Percentiles rank a stretch among this genome's conserved stretches.
Evolutionary conservation across 2,888 invertebrate species (phyloP).

Genomic region (Morinoia aosen): DNA sequence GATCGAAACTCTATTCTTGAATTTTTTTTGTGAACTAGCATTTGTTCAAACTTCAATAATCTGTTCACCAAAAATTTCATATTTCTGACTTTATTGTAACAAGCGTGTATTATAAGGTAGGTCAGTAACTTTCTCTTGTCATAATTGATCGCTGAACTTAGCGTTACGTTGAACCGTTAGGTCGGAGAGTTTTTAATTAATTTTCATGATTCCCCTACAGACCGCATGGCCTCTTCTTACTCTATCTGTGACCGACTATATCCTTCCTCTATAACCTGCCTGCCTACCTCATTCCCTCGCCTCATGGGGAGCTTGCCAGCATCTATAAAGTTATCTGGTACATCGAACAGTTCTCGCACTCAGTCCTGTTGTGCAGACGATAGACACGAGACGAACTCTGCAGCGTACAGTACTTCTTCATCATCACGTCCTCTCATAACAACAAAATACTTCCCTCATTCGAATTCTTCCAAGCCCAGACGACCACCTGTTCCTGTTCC

Average conservation of each 20-base stretch:
- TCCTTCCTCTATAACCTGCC: neutral
- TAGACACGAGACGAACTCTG: neutral
- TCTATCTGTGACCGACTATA: constrained; percentile 38
- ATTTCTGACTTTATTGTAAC: neutral
- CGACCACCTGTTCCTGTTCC: neutral
- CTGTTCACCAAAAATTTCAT: neutral
- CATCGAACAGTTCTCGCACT: neutral
- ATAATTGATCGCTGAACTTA: neutral
- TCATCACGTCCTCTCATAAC: neutral
- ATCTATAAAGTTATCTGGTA: neutral
- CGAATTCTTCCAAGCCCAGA: neutral
- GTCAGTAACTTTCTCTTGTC: neutral
- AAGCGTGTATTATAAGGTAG: neutral
- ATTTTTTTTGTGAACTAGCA: neutral
- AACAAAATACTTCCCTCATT: neutral
- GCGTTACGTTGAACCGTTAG: neutral
- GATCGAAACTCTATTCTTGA: neutral
- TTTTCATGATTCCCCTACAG: neutral
- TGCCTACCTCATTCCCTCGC: neutral
- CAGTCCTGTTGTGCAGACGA: neutral
- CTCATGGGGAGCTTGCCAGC: neutral
- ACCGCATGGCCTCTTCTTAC: constrained; percentile 33
- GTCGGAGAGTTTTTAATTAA: neutral
- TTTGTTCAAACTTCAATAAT: neutral
- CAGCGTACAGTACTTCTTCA: neutral